These are phyloP conservation scores for Irena cyanogastra DNA, from an alignment of 2,113 vertebrate genomes.

Conservation along the genomic window DNA sequence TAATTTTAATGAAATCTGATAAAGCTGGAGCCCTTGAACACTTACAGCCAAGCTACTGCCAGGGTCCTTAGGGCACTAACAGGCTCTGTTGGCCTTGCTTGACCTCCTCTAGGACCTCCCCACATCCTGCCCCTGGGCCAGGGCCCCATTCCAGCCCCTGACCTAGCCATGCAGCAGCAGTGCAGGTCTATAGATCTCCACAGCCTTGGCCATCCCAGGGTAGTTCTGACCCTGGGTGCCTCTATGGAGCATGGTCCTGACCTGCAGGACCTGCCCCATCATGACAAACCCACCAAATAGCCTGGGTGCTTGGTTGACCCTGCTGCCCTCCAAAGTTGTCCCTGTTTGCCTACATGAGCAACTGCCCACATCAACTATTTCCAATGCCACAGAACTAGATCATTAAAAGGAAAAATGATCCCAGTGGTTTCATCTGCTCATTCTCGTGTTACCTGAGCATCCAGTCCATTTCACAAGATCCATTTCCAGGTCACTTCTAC, in stretches of 20 bases:
- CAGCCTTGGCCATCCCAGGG: neutral
- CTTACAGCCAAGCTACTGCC: neutral
- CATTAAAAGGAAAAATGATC: neutral
- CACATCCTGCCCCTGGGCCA: neutral
- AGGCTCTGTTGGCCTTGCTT: neutral
- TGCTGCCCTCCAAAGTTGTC: neutral
- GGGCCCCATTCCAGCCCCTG: neutral
- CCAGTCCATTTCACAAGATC: neutral
- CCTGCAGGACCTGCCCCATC: neutral
- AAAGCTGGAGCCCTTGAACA: neutral
- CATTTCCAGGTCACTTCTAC: neutral
- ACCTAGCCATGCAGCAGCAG: rapidly evolving
- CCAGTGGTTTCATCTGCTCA: neutral
- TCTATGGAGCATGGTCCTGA: neutral
- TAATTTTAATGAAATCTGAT: slow-evolving; percentile 2
- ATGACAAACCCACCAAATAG: neutral
- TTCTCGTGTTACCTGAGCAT: neutral
- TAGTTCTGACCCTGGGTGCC: neutral
- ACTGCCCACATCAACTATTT: neutral
- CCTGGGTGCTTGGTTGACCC: neutral
- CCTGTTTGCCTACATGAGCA: neutral
- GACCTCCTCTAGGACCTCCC: neutral
- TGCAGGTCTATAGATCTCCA: neutral
- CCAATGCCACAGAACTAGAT: neutral
- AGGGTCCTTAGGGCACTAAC: neutral